Conservation (phyloP, 2,888 invertebrate genomes). For the Polydrusus tereticollis region DNA sequence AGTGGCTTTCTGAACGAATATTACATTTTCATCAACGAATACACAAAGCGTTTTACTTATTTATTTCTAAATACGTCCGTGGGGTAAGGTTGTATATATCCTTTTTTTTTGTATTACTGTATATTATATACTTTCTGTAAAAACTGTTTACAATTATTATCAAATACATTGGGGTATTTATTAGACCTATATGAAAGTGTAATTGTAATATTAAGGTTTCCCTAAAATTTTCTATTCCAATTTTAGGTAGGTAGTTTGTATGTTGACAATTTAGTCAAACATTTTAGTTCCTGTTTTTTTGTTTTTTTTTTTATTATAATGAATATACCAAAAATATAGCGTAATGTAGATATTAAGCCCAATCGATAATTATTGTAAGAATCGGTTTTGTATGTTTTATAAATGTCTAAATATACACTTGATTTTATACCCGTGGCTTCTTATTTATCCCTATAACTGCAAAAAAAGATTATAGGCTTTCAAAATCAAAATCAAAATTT, state of each 20-base stretch:
- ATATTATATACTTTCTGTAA: constrained; percentile 1
- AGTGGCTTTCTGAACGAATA: not conserved
- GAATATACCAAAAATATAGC: constrained; percentile 36
- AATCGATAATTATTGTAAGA: constrained; percentile 28
- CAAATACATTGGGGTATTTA: not conserved
- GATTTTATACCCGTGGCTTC: constrained; percentile 11
- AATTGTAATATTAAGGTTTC: not conserved
- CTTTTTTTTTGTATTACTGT: not conserved
- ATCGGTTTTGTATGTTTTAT: constrained; percentile 46
- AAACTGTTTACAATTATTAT: not conserved
- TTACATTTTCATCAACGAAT: not conserved
- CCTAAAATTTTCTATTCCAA: constrained; percentile 11
- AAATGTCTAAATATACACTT: constrained; percentile 45
- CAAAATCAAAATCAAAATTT: no score
- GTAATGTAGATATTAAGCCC: constrained; percentile 24
- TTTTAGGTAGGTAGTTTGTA: constrained; percentile 19
- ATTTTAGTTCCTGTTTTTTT: constrained; percentile 26
- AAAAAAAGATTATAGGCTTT: no score
- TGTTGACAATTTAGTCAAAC: constrained; percentile 4
- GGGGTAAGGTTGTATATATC: not conserved
- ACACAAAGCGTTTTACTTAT: not conserved
- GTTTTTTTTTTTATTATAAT: constrained; percentile 22
- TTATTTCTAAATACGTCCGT: not conserved
- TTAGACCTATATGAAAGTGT: not conserved
- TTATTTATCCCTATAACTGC: not conserved